Conservation (phyloP, 2,888 invertebrate species). For the Callinectes sapidus region DNA sequence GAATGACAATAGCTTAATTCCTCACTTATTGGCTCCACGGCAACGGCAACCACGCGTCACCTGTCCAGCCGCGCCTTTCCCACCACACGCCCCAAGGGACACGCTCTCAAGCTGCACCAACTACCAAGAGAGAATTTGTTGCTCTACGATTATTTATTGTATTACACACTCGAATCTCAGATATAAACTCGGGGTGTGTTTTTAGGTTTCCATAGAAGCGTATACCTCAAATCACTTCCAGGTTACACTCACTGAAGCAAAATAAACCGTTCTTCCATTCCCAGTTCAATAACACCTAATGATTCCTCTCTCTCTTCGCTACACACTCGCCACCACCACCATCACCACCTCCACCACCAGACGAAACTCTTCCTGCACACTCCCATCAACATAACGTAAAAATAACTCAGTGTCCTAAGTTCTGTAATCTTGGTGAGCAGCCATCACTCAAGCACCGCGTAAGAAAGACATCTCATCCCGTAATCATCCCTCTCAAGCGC, state of each 20-base stretch:
- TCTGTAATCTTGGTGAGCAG: no score
- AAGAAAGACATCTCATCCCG: not conserved
- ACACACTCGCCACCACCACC: not conserved
- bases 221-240: not conserved
- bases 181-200: not conserved
- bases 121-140: not conserved
- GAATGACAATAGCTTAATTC: slow-evolving; percentile 50
- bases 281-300: not conserved
- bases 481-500: not conserved
- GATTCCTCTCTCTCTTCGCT: not conserved
- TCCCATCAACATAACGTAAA: not conserved
- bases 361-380: not conserved
- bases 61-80: not conserved
- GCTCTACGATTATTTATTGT: not conserved
- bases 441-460: no score
- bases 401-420: not conserved
- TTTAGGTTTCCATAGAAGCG: not conserved
- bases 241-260: not conserved
- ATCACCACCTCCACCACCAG: not conserved
- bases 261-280: not conserved
- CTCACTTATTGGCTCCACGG: slow-evolving; percentile 42
- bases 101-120: not conserved
- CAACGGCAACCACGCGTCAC: slow-evolving; percentile 11
- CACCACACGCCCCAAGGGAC: not conserved
- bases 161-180: not conserved